phyloP scores from a whole-genome alignment of 2,113 vertebrate species.

The Chamaea fasciata region DNA sequence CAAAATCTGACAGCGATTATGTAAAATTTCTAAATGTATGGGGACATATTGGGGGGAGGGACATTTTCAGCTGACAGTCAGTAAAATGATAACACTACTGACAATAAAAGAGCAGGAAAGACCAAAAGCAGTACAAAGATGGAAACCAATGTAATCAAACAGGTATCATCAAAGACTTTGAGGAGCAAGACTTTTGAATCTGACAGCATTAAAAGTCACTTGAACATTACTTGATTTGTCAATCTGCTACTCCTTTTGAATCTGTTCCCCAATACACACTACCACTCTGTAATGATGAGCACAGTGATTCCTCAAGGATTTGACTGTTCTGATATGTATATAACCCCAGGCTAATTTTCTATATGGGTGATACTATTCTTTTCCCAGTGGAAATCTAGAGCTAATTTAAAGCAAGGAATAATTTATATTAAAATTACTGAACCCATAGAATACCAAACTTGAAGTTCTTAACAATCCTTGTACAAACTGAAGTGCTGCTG shows the following conservation, averaged over 20 bases:
- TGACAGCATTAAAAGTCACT: not conserved
- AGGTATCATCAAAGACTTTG: slow-evolving; percentile 6
- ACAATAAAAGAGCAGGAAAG: not conserved
- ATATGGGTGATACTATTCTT: slow-evolving; percentile 53
- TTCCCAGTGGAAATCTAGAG: slow-evolving; percentile 63
- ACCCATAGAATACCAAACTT: not conserved
- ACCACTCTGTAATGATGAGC: slow-evolving; percentile 17
- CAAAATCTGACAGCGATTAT: not conserved
- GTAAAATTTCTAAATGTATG: not conserved
- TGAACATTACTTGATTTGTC: slow-evolving; percentile 12
- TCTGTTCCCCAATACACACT: not conserved
- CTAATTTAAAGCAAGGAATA: slow-evolving; percentile 63
- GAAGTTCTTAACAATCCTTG: slow-evolving; percentile 10
- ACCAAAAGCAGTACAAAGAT: not conserved
- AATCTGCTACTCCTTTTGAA: not conserved
- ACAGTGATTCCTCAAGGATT: slow-evolving; percentile 48
- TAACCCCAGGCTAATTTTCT: slow-evolving; percentile 62
- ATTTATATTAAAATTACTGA: slow-evolving; percentile 48
- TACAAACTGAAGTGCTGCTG: not conserved
- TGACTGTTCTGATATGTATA: slow-evolving; percentile 57
- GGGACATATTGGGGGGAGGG: not conserved
- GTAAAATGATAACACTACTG: not conserved
- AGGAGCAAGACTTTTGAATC: not conserved
- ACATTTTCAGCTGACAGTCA: not conserved
- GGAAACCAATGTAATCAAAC: not conserved